Evolutionary conservation across 2,797 vertebrate genomes (phyloP).

Genomic region (Percopsis omiscomaycus): DNA sequence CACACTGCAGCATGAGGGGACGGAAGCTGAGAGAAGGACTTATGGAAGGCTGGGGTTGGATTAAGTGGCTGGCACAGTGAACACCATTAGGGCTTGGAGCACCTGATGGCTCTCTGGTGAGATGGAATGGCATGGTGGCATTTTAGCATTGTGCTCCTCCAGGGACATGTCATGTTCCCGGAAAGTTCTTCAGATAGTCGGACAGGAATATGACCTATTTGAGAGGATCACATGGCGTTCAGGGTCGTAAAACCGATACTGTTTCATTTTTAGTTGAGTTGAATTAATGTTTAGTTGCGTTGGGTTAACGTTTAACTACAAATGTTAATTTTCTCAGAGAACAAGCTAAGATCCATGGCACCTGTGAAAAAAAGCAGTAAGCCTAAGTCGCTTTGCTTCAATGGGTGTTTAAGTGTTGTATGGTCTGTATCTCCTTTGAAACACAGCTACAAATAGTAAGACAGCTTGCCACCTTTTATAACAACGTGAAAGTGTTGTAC

Average conservation of each 20-base stretch:
- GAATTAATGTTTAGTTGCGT: too few relatives aligned
- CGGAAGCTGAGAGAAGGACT: conserved; percentile 39
- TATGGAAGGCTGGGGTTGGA: conserved; percentile 56
- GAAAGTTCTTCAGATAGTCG: conserved; percentile 18
- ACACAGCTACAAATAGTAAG: conserved; percentile 20
- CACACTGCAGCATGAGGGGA: conserved; percentile 2
- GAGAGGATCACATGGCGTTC: conserved; percentile 7
- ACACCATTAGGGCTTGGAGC: conserved; percentile 66
- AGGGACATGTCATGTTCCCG: conserved; percentile 29
- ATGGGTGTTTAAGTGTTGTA: too few relatives aligned
- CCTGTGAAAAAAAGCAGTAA: neutral
- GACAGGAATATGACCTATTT: conserved; percentile 5
- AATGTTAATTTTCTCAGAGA: neutral
- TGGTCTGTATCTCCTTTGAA: conserved; percentile 2
- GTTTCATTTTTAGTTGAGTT: too few relatives aligned
- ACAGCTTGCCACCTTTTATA: conserved; percentile 36
- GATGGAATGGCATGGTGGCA: conserved; percentile 51
- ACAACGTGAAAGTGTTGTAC: neutral
- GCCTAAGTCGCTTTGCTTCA: conserved; percentile 26
- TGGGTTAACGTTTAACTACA: too few relatives aligned
- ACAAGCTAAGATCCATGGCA: conserved; percentile 1
- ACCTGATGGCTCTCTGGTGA: conserved; percentile 63
- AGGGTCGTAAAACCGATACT: neutral
- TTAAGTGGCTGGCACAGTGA: conserved; percentile 61
- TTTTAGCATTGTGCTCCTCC: conserved; percentile 56